Evolutionary conservation across 2,113 vertebrate genomes (phyloP), one percentile per base, ranked within the genome.

Genomic region (Maccullochella peelii): DNA sequence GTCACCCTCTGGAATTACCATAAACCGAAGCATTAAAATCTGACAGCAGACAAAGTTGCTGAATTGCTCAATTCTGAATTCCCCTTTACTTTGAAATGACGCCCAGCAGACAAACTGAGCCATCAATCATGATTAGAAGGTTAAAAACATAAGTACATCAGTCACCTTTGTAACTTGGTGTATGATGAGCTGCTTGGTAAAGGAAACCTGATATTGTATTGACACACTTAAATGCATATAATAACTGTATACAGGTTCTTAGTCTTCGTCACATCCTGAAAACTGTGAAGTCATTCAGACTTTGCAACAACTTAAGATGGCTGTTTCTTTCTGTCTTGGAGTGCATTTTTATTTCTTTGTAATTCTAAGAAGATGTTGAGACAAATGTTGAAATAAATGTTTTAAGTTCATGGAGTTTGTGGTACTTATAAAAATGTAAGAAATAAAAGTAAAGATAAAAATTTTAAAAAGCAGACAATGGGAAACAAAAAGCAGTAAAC

Each of bases 211-310:
- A 89, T 87, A 73, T 18, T 6, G 50, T 54, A 30, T 40, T 54
- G 44, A 63, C 42, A 62, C 12, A 63, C 42, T 49, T 68, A 54
- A 49, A 75, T 65, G 62, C 25, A 49, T 82, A 59, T 80, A 81
- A 90, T 80, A 61, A 84, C 73, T 52, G 6, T 66, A n/a, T 73
- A 68, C 70, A 77, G 44, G 30, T 47, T 77, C 70, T 52, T 25
- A 30, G 89, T 88, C 78, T 82, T 66, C 18, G 62, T 85, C 47
- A 77, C 79, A 70, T 73, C 81, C 78, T 40, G 42, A 44, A 71
- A 70, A 71, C 52, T 44, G 33, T 77, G 21, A 65, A 52, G 47
- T 80, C 47, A 73, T 72, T 69, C 30, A 21, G 20, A 54, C n/a
- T 81, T 54, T 71, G 30, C 54, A 61, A 66, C 69, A 44, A 50